These are phyloP conservation scores for Python bivittatus DNA, from an alignment of 2,113 vertebrate genomes.

Conservation along the genomic window DNA sequence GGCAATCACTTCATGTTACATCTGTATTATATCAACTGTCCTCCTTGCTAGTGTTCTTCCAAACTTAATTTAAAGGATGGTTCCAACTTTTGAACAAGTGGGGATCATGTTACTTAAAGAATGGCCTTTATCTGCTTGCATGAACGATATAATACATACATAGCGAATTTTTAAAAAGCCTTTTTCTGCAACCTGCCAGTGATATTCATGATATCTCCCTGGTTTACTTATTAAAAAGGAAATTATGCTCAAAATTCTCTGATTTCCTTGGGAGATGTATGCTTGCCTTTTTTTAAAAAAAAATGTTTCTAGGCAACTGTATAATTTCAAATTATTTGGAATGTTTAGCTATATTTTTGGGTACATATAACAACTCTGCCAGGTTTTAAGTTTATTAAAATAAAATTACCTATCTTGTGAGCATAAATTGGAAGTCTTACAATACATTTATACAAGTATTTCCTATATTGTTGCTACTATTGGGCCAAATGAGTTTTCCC, in stretches of 20 bases:
- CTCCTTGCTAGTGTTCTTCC: not conserved
- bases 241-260: not conserved
- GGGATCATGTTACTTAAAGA: not conserved
- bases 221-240: not conserved
- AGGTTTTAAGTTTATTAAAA: constrained; percentile 23
- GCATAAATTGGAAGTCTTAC: constrained; percentile 2
- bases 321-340: constrained; percentile 11
- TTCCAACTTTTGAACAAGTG: not conserved
- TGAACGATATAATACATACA: not conserved
- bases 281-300: not conserved
- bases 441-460: constrained; percentile 1
- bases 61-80: not conserved
- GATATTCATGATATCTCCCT: not conserved
- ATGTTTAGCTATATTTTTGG: constrained; percentile 23
- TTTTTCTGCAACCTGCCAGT: not conserved
- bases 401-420: not conserved
- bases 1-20: not conserved
- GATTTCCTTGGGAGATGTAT: not conserved
- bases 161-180: not conserved
- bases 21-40: not conserved
- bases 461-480: constrained; percentile 14
- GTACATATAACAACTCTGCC: not conserved
- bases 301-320: constrained; percentile 4
- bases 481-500: not conserved
- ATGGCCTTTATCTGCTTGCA: not conserved